Conservation (phyloP, 2,888 invertebrate species). For the Tetranychus truncatus region DNA sequence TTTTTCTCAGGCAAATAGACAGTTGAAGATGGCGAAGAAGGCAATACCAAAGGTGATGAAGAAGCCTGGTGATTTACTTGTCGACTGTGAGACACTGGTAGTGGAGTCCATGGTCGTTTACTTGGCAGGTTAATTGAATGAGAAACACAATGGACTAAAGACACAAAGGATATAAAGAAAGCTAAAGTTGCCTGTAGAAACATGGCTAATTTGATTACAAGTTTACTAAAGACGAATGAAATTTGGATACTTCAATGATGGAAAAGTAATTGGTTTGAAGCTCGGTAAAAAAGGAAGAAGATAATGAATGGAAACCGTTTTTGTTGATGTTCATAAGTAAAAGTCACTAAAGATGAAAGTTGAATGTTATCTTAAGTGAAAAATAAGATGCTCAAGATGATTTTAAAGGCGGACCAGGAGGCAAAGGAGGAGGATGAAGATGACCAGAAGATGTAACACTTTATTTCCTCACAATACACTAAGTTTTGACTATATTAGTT, state of each 20-base stretch:
- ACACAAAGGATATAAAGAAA: neutral
- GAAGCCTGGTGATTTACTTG: neutral
- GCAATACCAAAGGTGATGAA: neutral
- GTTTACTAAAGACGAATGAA: too few relatives aligned
- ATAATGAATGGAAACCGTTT: too few relatives aligned
- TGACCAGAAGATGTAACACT: conserved; percentile 1
- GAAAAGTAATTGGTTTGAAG: too few relatives aligned
- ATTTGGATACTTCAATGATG: too few relatives aligned
- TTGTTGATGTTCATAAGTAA: too few relatives aligned
- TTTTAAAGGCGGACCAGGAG: neutral
- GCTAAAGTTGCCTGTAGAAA: too few relatives aligned
- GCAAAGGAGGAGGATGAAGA: neutral
- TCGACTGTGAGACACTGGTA: neutral
- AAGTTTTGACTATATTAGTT: neutral
- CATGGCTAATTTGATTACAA: too few relatives aligned
- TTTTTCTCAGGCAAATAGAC: neutral
- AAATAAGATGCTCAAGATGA: neutral
- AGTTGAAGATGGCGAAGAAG: neutral
- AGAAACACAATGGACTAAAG: neutral
- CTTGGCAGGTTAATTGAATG: neutral
- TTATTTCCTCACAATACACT: neutral
- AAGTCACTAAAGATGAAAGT: neutral
- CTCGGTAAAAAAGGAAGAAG: too few relatives aligned
- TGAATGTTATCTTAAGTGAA: neutral
- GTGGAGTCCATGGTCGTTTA: neutral